A percentile compares a stretch with the other conserved stretches of the same genome.
Evolutionary conservation across 2,113 vertebrate species (phyloP).

Genomic region (Nesogale talazaci): DNA sequence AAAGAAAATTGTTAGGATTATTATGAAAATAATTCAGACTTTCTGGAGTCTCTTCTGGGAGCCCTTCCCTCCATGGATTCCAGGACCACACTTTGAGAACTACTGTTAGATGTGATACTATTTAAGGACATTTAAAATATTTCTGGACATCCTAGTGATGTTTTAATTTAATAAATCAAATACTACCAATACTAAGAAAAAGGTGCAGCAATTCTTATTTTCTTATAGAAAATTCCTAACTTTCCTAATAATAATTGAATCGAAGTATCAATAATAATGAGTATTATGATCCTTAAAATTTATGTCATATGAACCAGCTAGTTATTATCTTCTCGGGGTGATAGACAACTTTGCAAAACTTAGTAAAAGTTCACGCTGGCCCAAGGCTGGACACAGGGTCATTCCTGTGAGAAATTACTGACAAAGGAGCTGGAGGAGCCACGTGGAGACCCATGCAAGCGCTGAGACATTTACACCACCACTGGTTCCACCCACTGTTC

Average conservation of each 20-base stretch:
- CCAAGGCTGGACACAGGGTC: no score
- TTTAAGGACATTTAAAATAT: neutral
- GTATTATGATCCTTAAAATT: neutral
- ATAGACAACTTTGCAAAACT: neutral
- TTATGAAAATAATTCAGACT: neutral
- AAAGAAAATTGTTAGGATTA: neutral
- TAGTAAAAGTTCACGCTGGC: neutral
- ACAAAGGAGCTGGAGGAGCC: no score
- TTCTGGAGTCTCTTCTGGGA: neutral
- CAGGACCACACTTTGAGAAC: neutral
- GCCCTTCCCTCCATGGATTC: neutral
- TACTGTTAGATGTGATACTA: neutral
- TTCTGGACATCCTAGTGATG: neutral
- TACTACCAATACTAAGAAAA: conserved; percentile 13
- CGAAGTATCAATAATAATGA: neutral
- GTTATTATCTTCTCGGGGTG: neutral
- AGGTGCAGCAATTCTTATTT: neutral
- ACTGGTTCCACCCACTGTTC: no score
- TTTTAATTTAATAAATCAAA: conserved; percentile 37
- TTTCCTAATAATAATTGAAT: neutral
- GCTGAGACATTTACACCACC: no score
- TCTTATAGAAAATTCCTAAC: neutral
- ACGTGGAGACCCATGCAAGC: no score
- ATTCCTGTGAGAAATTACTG: no score
- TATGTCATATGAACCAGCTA: neutral